Evolutionary conservation across 2,113 vertebrate species (phyloP), one percentile per base, ranked within the genome.

Genomic region (Dromaius novaehollandiae): DNA sequence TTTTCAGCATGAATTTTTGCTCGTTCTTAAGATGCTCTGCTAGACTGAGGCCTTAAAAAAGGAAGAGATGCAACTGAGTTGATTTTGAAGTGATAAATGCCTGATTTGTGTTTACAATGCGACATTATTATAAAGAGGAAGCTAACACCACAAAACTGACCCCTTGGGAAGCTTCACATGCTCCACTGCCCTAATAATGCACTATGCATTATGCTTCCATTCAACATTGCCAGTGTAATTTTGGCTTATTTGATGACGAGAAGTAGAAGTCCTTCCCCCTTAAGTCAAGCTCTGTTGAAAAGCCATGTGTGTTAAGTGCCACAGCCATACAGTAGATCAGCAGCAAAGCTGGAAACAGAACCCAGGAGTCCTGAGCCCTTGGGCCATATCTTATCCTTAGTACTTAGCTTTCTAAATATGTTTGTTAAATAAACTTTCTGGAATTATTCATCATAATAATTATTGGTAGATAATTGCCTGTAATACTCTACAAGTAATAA

Each of bases 341-440:
- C 7, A 1, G 82, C 81, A 40, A 50, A 70, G 51, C 77, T 46
- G 68, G 89, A 77, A 87, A 30, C 11, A 55, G 61, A 89, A 3
- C 20, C 50, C 64, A 56, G 84, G 32, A 70, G 66, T 19, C 48
- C 69, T 28, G 17, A 70, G 56, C 77, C 87, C 81, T 69, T 3
- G 25, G 88, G 74, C 73, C 70, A 83, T 12, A 1, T 28, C 86
- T 71, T 28, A 69, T 68, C 83, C 86, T 0, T 11, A 50, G 55
- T 2, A 24, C 42, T n/a, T 61, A 48, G 11, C 65, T 83, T 75
- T 73, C 82, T 51, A n/a, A 50, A 21, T 78, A 46, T 15, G 73
- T 34, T 90, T 77, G 40, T 79, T 63, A n/a, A 91, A 93, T n/a
- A 89, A 91, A 95, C 74, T 70, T 77, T 91, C 90, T 76, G 86